Percentiles rank a stretch among this genome's conserved stretches.
These are phyloP conservation scores for Adoxophyes honmai DNA, from an alignment of 1,140 invertebrate genomes.

Conservation along the genomic window DNA sequence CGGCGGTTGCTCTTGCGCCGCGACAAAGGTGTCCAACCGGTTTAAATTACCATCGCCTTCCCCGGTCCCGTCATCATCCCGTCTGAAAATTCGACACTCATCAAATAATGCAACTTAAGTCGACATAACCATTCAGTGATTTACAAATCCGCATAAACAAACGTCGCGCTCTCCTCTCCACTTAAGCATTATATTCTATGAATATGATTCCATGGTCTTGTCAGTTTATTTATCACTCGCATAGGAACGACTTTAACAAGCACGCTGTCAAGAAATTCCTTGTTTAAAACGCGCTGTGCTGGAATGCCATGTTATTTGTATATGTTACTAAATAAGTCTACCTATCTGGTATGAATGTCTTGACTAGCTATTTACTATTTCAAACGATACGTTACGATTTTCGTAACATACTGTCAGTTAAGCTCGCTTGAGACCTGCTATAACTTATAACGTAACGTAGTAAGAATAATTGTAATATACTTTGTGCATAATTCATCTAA, in stretches of 20 bases:
- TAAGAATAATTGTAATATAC: neutral
- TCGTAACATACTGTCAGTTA: neutral
- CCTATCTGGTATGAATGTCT: neutral
- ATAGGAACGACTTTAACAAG: slow-evolving; percentile 9
- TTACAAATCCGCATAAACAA: neutral
- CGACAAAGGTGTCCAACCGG: slow-evolving; percentile 70
- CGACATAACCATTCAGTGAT: neutral
- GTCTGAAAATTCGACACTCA: slow-evolving; percentile 70
- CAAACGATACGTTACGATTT: neutral
- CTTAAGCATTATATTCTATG: slow-evolving; percentile 2
- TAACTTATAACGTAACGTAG: too few species aligned
- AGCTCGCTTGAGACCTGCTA: too few species aligned
- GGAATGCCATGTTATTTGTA: slow-evolving; percentile 12
- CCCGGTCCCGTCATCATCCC: slow-evolving; percentile 52
- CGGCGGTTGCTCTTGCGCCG: slow-evolving; percentile 50
- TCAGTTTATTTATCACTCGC: slow-evolving; percentile 10
- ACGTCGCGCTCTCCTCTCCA: neutral
- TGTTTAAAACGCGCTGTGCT: slow-evolving; percentile 5
- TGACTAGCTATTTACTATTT: neutral
- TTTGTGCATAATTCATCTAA: neutral
- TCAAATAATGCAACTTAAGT: slow-evolving; percentile 53
- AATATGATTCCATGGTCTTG: slow-evolving; percentile 8
- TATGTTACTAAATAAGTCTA: slow-evolving; percentile 10
- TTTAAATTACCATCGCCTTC: slow-evolving; percentile 58
- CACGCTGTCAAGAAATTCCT: neutral